Evolutionary conservation across 2,888 invertebrate species (phyloP).

Genomic region (Rotaria macrura): DNA sequence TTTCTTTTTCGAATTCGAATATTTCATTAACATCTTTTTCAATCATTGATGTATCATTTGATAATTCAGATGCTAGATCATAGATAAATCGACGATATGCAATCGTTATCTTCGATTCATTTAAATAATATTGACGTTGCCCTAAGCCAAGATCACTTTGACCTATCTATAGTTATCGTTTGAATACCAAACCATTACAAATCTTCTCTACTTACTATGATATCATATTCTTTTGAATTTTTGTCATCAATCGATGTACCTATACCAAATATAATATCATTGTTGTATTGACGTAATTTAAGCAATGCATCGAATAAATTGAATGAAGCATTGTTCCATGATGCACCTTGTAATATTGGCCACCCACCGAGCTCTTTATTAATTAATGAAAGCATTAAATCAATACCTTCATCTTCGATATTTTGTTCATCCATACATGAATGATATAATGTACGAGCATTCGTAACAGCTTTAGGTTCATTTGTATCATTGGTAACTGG

Average conservation of each 20-base stretch:
- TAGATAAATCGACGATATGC: conserved; percentile 27
- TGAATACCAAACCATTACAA: neutral
- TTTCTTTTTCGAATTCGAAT: conserved; percentile 27
- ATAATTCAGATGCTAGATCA: conserved; percentile 12
- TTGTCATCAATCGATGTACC: conserved; percentile 63
- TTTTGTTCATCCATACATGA: conserved; percentile 83
- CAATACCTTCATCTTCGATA: conserved; percentile 70
- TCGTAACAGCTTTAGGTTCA: conserved; percentile 66
- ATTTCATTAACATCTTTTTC: conserved; percentile 16
- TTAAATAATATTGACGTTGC: conserved; percentile 13
- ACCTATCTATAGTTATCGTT: neutral
- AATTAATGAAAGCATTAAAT: conserved; percentile 69
- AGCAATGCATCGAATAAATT: neutral
- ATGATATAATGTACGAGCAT: conserved; percentile 76
- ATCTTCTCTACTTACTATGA: conserved; percentile 18
- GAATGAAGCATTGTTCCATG: neutral
- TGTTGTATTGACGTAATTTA: conserved; percentile 14
- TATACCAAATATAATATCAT: conserved; percentile 24
- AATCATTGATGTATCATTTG: neutral
- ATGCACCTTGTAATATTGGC: conserved; percentile 23
- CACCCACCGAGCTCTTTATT: conserved; percentile 40
- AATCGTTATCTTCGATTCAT: neutral
- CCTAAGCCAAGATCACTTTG: conserved; percentile 28
- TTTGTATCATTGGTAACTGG: neutral
- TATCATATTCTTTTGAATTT: conserved; percentile 57